Evolutionary conservation across 2,113 vertebrate genomes (phyloP).

Genomic region (Rhinolophus sinicus): DNA sequence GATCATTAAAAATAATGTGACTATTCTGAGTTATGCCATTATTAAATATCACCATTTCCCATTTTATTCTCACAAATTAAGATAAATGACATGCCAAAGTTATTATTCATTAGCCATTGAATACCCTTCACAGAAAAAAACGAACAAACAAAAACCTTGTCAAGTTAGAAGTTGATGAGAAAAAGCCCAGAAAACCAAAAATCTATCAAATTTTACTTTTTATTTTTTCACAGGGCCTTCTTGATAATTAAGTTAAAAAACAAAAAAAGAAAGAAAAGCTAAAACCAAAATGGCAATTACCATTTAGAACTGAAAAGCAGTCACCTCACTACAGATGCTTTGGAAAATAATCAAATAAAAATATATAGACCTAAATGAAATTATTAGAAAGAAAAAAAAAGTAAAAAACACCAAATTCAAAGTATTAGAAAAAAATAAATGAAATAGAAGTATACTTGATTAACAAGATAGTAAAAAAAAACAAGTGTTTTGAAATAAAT

Average conservation of each 20-base stretch:
- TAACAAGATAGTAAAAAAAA: neutral
- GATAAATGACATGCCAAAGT: neutral
- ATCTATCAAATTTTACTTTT: neutral
- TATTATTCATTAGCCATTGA: neutral
- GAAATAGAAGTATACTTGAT: neutral
- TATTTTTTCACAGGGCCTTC: neutral
- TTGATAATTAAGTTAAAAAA: neutral
- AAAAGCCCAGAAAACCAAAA: neutral
- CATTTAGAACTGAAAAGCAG: neutral
- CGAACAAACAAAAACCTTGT: neutral
- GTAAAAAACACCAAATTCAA: neutral
- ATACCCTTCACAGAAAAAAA: neutral
- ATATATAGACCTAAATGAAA: neutral
- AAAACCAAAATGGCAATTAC: neutral
- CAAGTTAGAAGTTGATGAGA: neutral
- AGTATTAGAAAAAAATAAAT: neutral
- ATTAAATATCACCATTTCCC: neutral
- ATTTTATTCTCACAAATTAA: neutral
- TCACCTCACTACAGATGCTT: neutral
- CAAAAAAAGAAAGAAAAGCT: neutral
- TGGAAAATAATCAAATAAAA: neutral
- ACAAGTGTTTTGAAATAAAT: neutral
- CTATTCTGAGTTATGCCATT: neutral
- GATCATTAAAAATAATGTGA: neutral
- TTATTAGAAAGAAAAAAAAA: neutral